These are phyloP conservation scores for Rhamphomyia laevipes DNA, from an alignment of 2,888 invertebrate species.

Conservation along the genomic window DNA sequence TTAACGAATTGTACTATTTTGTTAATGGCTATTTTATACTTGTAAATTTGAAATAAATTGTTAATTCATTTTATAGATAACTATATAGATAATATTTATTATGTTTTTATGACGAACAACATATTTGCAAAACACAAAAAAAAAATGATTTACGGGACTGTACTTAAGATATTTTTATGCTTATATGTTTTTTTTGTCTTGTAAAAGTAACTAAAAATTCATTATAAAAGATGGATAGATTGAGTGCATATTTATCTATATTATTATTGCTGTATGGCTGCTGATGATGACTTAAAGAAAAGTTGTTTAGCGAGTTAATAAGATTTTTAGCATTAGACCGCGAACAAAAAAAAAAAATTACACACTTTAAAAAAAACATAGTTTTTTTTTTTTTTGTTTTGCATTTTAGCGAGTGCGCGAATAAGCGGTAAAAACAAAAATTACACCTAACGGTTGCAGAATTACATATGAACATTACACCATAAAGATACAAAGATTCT, in stretches of 20 bases:
- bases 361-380: neutral
- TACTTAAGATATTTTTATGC: neutral
- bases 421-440: constrained; percentile 1
- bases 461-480: too few species aligned
- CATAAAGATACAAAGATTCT: too few species aligned
- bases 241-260: too few species aligned
- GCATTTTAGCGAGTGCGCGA: neutral
- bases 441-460: neutral
- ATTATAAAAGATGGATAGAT: neutral
- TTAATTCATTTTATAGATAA: too few species aligned
- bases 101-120: too few species aligned
- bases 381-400: neutral
- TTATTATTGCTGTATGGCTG: too few species aligned
- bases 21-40: too few species aligned
- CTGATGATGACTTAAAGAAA: neutral
- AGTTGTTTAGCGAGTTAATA: constrained; percentile 2
- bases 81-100: too few species aligned
- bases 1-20: too few species aligned
- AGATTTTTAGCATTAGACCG: constrained; percentile 1
- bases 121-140: too few species aligned
- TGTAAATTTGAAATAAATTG: too few species aligned
- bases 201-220: neutral
- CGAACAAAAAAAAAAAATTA: neutral
- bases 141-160: neutral
- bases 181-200: neutral